Base-by-base conservation (phyloP, 2,888 invertebrate species). In the Sarcophaga subvicina region DNA sequence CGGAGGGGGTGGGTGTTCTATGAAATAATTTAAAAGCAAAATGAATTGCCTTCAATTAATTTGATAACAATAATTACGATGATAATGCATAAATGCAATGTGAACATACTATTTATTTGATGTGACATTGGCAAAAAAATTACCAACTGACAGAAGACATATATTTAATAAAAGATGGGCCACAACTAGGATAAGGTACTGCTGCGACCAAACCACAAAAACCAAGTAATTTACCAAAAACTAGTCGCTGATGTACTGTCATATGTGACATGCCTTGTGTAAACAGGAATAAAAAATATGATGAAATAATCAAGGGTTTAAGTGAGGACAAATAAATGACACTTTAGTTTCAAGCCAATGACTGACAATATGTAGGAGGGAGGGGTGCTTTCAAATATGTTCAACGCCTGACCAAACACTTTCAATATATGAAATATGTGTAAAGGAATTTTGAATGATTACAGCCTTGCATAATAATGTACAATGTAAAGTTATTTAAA, bases 41-140 rank as follows among this genome's bases (percentile, higher is more conserved):
- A 20, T 62, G 80, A 87, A 90, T 91, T 90, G 90, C 86, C 90
- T 88, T 90, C 90, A 91, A 90, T 92, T 91, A 91, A 91, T 90
- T 91, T 89, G 83, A 80, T 86, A 81, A 88, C 87, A 76, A 83
- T 86, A 86, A 87, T 87, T 81, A 82, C 73, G 82, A 83, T 83
- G 79, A 85, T 87, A 86, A 83, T 77, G 85, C 85, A 86, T 72
- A 86, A 86, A 75, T 80, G 78, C 81, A 84, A 71, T 84, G 76
- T 84, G 81, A 86, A 82, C 81, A 84, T 81, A 76, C 70, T 73
- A 70, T 85, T 83, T 77, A 70, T 85, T 83, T 77, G 77, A 73
- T 86, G 81, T 72, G 37, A 37, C 81, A 84, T 76, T 84, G 80
- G 81, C 71, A 81, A 84, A 81, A 78, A 47, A 59, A 72, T 22